Evolutionary conservation across 1,140 invertebrate species (phyloP), one percentile per base, ranked within the genome.

Genomic region (Coelopa frigida): DNA sequence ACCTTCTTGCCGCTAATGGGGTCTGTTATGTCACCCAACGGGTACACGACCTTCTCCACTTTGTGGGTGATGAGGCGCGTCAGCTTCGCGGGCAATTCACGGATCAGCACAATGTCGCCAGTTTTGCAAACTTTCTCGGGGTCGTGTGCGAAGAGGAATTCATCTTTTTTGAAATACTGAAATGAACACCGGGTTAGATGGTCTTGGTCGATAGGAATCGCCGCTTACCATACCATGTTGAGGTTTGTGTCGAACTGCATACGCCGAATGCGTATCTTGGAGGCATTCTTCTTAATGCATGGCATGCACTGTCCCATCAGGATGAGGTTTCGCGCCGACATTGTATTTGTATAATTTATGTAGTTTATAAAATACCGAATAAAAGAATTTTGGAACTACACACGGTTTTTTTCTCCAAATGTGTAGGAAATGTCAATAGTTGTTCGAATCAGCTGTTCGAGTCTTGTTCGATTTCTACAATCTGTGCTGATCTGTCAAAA

Each of bases 1-100:
- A 84, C 78, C 70, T 87, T 85, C 61, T 89, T 89, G 21, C 84
- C 83, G 51, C 85, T 87, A 18, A 92, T 70, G 24, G 89, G 89
- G 72, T 89, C 86, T 33, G 78, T 84, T 14, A 89, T 72, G 72
- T 93, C 86, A 51, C 89, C 89, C 51, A 82, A 72, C 15, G 83
- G 82, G 70, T 86, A 87, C 20, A 93, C 76, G 12, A 91, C 77
- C 65, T 89, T 80, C 57, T 85, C 72, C 2, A 93, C 77, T 71
- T 81, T 75, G 55, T 92, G 87, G 6, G 83, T 83, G 4, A 92
- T 86, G 11, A 86, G 67, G 38, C 79, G 79, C 1, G 86, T 86
- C 44, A 89, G 49, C 67, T 81, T 84, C 44, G 81, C 59, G 10
- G 82, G 79, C 22, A 92, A 65, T 51, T 78, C 74, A 65, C 88